Evolutionary conservation across 2,113 vertebrate genomes (phyloP).

Genomic region (Heterochromis multidens): DNA sequence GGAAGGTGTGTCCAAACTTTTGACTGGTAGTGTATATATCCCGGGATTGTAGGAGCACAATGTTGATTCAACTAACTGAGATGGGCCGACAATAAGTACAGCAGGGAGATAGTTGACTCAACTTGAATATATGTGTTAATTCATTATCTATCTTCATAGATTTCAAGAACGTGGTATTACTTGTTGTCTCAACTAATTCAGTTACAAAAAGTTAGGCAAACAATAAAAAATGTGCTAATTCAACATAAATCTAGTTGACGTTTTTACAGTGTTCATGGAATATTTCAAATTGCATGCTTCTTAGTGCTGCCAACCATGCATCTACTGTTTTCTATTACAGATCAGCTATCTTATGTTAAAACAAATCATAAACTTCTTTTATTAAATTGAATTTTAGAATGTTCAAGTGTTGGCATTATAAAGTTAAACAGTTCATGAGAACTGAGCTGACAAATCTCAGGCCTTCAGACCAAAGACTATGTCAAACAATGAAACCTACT

Average conservation of each 20-base stretch:
- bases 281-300: no score
- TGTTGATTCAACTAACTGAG: no score
- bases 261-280: not conserved
- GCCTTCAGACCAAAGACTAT: not conserved
- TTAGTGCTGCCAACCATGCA: not conserved
- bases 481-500: not conserved
- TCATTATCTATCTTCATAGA: not conserved
- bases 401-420: not conserved
- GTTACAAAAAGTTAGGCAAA: not conserved
- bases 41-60: no score
- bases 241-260: not conserved
- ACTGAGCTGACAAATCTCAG: not conserved
- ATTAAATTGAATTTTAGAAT: not conserved
- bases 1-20: no score
- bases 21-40: no score
- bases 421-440: not conserved
- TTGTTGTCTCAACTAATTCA: not conserved
- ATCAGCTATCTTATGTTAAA: not conserved
- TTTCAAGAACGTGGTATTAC: not conserved
- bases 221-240: not conserved
- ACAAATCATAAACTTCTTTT: not conserved
- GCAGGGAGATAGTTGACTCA: not conserved
- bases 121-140: not conserved
- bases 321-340: not conserved
- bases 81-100: no score